Conservation (phyloP, 2,888 invertebrate genomes). For the Nezara viridula region DNA sequence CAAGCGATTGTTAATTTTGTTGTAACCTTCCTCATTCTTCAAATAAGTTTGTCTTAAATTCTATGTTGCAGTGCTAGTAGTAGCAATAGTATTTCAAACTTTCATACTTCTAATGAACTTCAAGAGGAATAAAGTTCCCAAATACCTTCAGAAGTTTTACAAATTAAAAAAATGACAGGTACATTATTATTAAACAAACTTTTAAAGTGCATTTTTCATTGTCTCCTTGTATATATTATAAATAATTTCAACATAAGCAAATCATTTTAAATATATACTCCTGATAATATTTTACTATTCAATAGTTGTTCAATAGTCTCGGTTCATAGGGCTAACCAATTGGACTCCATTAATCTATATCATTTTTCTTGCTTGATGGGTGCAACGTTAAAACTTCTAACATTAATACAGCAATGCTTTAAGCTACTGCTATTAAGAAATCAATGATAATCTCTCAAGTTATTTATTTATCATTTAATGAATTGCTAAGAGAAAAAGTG, state of each 20-base stretch:
- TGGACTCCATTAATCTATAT: not conserved
- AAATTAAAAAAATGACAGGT: slow-evolving; percentile 25
- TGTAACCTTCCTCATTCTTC: not conserved
- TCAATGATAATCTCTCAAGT: too few relatives aligned
- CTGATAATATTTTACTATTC: not conserved
- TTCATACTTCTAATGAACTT: not conserved
- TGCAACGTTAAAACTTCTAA: too few relatives aligned
- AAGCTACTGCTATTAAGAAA: too few relatives aligned
- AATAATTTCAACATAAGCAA: not conserved
- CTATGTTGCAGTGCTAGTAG: not conserved
- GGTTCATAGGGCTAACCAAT: too few relatives aligned
- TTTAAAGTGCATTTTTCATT: not conserved
- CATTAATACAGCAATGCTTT: too few relatives aligned
- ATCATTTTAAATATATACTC: too few relatives aligned
- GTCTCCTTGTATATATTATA: too few relatives aligned
- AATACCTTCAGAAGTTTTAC: not conserved
- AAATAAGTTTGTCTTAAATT: not conserved
- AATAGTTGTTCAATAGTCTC: not conserved
- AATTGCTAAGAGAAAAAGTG: too few relatives aligned
- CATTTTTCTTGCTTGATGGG: not conserved
- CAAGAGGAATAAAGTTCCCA: not conserved
- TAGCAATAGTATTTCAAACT: not conserved
- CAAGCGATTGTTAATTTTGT: not conserved
- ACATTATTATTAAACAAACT: not conserved
- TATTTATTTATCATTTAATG: too few relatives aligned